Evolutionary conservation across 2,113 vertebrate species (phyloP), one percentile per base, ranked within the genome.

Genomic region (Podarcis muralis): DNA sequence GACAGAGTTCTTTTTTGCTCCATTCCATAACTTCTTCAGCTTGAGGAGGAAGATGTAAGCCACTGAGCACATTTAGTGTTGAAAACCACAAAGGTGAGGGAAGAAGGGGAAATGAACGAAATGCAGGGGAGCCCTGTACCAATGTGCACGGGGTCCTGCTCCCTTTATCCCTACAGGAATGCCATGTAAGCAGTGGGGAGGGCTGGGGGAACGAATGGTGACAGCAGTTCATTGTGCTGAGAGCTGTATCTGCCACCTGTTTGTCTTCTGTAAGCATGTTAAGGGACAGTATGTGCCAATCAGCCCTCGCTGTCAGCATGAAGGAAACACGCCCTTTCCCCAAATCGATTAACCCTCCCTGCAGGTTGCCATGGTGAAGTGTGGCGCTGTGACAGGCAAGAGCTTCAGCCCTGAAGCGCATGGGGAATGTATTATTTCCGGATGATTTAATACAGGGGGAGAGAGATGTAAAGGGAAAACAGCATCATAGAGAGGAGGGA

Each of bases 281-380:
- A 81, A 74, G 59, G 69, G 77, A 43, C 35, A 75, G 69, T 4
- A 75, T 66, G 77, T 82, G 71, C 57, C 84, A 86, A 75, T 86
- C 88, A 89, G 84, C 43, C 78, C 59, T 81, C 5, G 6, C 75
- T 80, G 83, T 85, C 83, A 85, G 88, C 83, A 85, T 89, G 83
- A 89, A 85, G 83, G 76, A 89, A 85, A 80, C 83, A 85, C 66
- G 20, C 57, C 84, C 68, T 81, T 85, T 86, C 69, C 30, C 78
- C 69, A 81, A 86, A 86, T 82, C 40, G 71, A 89, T 89, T 89
- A 86, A 86, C 84, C 69, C 79, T 75, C 69, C 57, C 83, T 81
- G 77, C 78, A 89, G 83, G 78, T 89, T 86, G 78, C 69, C 88
- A 86, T 86, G 88, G 88, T 75, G 83, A 88, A 89, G 69, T 53